Evolutionary conservation across 1,140 invertebrate genomes (phyloP).

Genomic region (Brachionus rubens): DNA sequence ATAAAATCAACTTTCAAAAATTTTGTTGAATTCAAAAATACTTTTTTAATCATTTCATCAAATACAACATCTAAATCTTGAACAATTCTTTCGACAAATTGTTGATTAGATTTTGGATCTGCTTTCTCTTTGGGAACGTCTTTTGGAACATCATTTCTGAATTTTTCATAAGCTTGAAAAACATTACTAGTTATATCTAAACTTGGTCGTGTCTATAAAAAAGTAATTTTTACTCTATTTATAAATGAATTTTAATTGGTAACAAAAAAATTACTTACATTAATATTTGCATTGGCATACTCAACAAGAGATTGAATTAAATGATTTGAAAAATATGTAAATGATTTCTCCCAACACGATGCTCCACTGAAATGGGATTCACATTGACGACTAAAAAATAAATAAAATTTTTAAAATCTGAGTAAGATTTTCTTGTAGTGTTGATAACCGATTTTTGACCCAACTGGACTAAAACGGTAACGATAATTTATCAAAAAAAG

Average conservation of each 20-base stretch:
- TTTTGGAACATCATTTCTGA: too few relatives aligned
- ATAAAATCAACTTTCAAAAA: too few relatives aligned
- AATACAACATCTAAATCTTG: too few relatives aligned
- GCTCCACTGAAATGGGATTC: constrained; percentile 32
- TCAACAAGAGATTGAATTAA: constrained; percentile 26
- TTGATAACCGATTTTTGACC: too few relatives aligned
- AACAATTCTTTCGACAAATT: constrained; percentile 1
- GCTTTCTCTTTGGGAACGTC: background rate
- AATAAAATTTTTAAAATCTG: background rate
- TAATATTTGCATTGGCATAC: constrained; percentile 1
- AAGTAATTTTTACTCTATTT: too few relatives aligned
- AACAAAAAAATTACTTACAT: too few relatives aligned
- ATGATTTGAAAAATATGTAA: constrained; percentile 23
- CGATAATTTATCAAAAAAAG: too few relatives aligned
- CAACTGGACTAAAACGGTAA: too few relatives aligned
- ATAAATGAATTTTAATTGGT: too few relatives aligned
- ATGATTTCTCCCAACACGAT: constrained; percentile 30
- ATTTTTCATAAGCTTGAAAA: background rate
- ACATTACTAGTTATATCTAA: background rate
- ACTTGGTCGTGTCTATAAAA: background rate
- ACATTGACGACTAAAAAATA: constrained; percentile 20
- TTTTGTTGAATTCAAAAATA: too few relatives aligned
- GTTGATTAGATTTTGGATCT: background rate
- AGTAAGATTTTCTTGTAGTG: background rate
- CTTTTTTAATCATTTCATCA: background rate